These are phyloP conservation scores for Sylvilagus floridanus DNA, from an alignment of 2,797 vertebrate species.

Conservation along the genomic window DNA sequence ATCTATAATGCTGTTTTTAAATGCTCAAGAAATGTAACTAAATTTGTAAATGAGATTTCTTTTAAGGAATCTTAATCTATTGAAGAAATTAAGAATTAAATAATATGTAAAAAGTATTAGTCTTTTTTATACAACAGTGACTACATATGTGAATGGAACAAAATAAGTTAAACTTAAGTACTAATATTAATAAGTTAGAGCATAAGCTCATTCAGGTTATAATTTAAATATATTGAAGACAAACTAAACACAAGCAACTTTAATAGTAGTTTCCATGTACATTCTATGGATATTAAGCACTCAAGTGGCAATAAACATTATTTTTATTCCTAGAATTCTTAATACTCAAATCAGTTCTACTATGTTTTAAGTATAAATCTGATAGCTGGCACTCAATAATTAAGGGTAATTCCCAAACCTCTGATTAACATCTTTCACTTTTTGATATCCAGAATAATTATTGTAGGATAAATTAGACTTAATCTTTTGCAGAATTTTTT, in stretches of 20 bases:
- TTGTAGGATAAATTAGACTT: background rate
- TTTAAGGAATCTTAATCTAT: background rate
- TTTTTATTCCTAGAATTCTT: background rate
- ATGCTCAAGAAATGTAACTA: background rate
- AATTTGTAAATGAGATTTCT: background rate
- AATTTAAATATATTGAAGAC: background rate
- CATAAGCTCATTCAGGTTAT: background rate
- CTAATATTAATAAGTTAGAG: background rate
- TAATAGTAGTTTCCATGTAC: background rate
- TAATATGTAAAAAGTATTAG: background rate
- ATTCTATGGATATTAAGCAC: background rate
- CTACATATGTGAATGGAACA: background rate
- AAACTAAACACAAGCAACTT: background rate
- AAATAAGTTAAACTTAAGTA: background rate
- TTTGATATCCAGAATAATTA: background rate
- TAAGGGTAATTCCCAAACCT: background rate
- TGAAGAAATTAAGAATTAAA: background rate
- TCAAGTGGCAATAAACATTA: background rate
- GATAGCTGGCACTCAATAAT: background rate
- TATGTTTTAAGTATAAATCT: conserved; percentile 32
- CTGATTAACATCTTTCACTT: background rate
- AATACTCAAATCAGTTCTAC: background rate
- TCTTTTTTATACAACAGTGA: background rate
- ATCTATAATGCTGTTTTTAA: background rate
- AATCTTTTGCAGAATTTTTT: background rate